Conservation (phyloP, 2,797 vertebrate genomes). For the Sebastiscus tertius region DNA sequence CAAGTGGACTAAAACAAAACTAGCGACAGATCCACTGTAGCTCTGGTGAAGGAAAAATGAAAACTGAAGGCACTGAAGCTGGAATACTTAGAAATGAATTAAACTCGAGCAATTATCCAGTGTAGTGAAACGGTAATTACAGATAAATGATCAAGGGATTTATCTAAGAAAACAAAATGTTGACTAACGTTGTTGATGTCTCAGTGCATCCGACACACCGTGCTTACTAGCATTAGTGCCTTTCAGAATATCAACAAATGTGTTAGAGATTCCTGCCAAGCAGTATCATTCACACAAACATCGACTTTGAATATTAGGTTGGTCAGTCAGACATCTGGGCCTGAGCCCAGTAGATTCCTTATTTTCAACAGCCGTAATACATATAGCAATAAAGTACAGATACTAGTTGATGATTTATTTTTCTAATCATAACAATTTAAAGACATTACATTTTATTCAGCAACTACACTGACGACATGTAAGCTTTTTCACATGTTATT, state of each 20-base stretch:
- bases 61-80: constrained; percentile 34
- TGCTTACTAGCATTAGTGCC: constrained; percentile 11
- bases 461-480: not conserved
- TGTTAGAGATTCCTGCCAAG: constrained; percentile 25
- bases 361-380: not conserved
- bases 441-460: not conserved
- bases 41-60: constrained; percentile 1
- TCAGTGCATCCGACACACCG: constrained; percentile 20
- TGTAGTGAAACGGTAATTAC: constrained; percentile 44
- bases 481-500: not conserved
- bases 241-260: constrained; percentile 32
- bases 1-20: constrained; percentile 34
- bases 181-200: constrained; percentile 34
- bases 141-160: constrained; percentile 52
- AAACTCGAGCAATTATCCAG: constrained; percentile 55
- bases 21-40: constrained; percentile 36
- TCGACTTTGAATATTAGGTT: constrained; percentile 4
- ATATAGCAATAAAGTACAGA: not conserved
- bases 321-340: not conserved
- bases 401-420: not conserved
- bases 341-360: not conserved
- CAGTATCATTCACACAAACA: constrained; percentile 1
- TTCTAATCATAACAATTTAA: not conserved
- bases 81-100: constrained; percentile 46
- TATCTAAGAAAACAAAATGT: constrained; percentile 53